Evolutionary conservation across 1,140 invertebrate genomes (phyloP), one percentile per base, ranked within the genome.

Genomic region (Protaetia brevitarsis): DNA sequence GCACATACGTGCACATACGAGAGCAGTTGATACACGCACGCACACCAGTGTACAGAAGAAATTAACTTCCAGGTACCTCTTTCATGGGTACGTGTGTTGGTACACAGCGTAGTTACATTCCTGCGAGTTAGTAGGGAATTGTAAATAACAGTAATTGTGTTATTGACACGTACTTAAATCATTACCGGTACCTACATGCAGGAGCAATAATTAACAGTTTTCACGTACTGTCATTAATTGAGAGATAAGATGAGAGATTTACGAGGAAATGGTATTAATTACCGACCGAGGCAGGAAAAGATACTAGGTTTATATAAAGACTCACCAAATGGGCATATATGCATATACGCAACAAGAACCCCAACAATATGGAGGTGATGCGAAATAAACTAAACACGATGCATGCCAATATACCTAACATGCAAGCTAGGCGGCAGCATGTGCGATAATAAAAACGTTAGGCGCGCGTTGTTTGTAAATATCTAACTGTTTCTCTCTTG

Each of bases 141-240:
- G 3, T 45, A 45, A 45, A 45, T 45, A 45, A 45, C 41, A 45
- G 19, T 45, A 45, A 45, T 4, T 45, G 13, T 23, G 16, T 13
- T 45, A 45, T 45, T 45, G 41, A 45, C 13, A 8, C 7, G 37
- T 3, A 41, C 37, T 41, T 45, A 45, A 45, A 45, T 45, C 41
- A 45, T 45, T 45, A 45, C 41, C 5, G 13, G 13, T 45, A 21
- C 41, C 41, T 45, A 45, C 41, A 13, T 45, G 41, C 41, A 45
- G 41, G 41, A 45, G 41, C 41, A 45, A 45, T 45, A 45, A 45
- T 45, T 45, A 45, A 45, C 41, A 45, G 16, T 45, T 45, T 45
- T 45, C 41, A 45, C 41, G 41, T 45, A 45, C 41, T 45, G 41
- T 45, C 41, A 45, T 45, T 45, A 45, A 45, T 45, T 45, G 41